Evolutionary conservation across 1,140 invertebrate species (phyloP), one percentile per base, ranked within the genome.

Genomic region (Calliopsis andreniformis): DNA sequence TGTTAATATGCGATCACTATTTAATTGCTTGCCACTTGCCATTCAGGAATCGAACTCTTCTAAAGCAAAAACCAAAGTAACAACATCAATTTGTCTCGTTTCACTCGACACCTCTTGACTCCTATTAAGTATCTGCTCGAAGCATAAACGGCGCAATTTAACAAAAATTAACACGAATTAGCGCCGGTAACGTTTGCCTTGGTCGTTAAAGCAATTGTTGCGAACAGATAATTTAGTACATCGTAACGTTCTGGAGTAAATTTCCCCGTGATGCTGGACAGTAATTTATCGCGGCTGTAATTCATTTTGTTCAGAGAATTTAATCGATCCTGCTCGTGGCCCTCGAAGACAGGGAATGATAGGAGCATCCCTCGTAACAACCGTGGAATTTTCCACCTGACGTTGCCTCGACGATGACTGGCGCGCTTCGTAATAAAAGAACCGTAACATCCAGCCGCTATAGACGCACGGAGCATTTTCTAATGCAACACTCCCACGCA

Each of bases 341-440:
- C 16, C 30, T 32, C 0, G 18, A 39, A 28, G 32, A 20, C 30
- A 14, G 25, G 12, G 18, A 14, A 30, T 7, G 68, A 25, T 25
- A 12, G 3, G 16, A 23, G 45, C 59, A 47, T 58, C 42, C 49
- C 58, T 35, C 25, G n/a, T 32, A 14, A 25, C n/a, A 66, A 67
- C 39, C 86, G 87, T 87, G 88, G 86, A 89, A 87, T 64, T 78
- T 84, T 88, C 86, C 88, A 89, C 87, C 86, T 89, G 88, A 88
- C 85, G 75, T 66, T 28, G 69, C 68, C 51, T 47, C 76, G 63
- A 77, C 51, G 63, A 78, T 73, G 72, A 67, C 14, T 45, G 10
- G 71, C 55, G 30, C 23, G 30, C 51, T 72, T 35, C 23, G 10
- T 35, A n/a, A 49, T 30, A 39, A 45, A 68, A 45, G 47, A 62